Evolutionary conservation across 53 echinoderm and acorn worm genomes (phyloP).

Genomic region (Temnopleurus reevesii): DNA sequence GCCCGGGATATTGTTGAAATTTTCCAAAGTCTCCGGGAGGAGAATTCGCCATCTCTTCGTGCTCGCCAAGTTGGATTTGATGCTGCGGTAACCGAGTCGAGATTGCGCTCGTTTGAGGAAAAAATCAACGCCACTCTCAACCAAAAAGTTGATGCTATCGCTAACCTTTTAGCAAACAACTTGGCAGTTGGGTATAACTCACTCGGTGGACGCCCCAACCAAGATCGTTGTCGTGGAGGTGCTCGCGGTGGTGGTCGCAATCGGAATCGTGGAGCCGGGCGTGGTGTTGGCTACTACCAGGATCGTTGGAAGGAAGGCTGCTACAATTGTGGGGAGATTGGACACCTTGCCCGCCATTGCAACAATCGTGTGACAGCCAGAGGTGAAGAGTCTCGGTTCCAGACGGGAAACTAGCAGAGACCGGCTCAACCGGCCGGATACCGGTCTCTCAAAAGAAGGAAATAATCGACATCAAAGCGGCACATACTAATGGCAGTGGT

Average conservation of each 20-base stretch:
- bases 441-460: not conserved
- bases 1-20: conserved; percentile 20
- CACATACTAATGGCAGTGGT: not conserved
- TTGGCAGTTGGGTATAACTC: not conserved
- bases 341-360: conserved; percentile 20
- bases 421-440: not conserved
- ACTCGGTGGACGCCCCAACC: not conserved
- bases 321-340: conserved; percentile 57
- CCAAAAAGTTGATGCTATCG: not conserved
- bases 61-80: not conserved
- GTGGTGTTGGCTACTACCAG: not conserved
- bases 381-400: not conserved
- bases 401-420: not conserved
- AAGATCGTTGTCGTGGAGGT: not conserved
- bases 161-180: not conserved
- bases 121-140: not conserved
- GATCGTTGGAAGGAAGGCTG: not conserved
- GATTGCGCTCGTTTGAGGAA: not conserved
- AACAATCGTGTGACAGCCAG: not conserved
- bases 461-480: not conserved
- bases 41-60: not conserved
- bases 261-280: not conserved
- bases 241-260: not conserved
- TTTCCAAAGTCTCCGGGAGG: conserved; percentile 7
- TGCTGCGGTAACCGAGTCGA: not conserved